phyloP scores from a whole-genome alignment of 2,113 vertebrate genomes.

The Campylorhamphus procurvoides region DNA sequence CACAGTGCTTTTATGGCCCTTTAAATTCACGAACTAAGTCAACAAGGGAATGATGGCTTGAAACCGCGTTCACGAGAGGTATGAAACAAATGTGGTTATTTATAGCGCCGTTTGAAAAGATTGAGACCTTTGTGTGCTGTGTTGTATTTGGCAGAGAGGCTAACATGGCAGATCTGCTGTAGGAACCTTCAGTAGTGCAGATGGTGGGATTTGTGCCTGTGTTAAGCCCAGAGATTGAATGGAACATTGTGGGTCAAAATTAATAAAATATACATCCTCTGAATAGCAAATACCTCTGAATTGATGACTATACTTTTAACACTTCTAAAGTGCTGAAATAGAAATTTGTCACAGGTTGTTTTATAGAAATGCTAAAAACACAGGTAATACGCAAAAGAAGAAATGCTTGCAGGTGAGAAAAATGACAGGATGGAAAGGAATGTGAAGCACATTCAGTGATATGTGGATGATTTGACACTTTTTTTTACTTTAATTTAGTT shows the following conservation, averaged over 20 bases:
- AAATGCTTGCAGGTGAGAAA: neutral
- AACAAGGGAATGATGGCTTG: neutral
- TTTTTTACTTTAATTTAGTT: neutral
- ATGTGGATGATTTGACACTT: neutral
- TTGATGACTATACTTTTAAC: neutral
- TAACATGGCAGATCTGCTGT: neutral
- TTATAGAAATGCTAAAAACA: neutral
- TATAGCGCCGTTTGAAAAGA: slow-evolving; percentile 8
- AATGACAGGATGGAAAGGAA: neutral
- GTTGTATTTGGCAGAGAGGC: neutral
- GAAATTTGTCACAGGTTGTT: neutral
- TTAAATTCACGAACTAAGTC: neutral
- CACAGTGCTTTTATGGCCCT: neutral
- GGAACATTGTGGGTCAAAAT: neutral
- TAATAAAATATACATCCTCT: neutral
- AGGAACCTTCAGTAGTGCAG: neutral
- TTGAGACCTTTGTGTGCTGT: neutral
- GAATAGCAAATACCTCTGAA: neutral
- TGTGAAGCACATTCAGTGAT: neutral
- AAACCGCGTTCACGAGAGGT: neutral
- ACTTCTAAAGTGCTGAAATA: neutral
- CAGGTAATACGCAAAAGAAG: neutral
- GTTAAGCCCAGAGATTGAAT: slow-evolving; percentile 15
- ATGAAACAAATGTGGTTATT: slow-evolving; percentile 34
- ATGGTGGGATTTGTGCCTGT: slow-evolving; percentile 39